Evolutionary conservation across 1,140 invertebrate genomes (phyloP), one percentile per base, ranked within the genome.

Genomic region (Oryctes rhinoceros): DNA sequence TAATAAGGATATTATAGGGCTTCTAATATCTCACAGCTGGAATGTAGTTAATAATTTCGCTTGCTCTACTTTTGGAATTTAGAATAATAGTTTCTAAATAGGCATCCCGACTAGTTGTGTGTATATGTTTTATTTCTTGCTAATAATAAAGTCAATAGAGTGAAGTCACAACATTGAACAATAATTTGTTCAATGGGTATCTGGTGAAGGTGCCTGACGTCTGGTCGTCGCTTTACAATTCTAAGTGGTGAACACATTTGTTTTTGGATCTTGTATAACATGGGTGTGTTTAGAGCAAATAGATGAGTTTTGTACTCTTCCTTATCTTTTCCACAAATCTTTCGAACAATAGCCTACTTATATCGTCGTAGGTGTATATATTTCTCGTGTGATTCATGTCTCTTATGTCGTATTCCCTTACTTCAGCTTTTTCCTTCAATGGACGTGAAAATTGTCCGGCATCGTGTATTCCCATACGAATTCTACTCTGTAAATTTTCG

Each of bases 291-390:
- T 59, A 78, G 49, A 78, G 62, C 35, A 78, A 78, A 78, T 18
- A 65, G 53, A 62, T 48, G 59, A 71, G 49, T 78, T 78, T 65
- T 78, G 49, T 53, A 44, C 62, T 37, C 11, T 65, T 78, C 62
- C 78, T 78, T 78, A 78, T 78, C 78, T 78, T 78, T 78, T 78
- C 62, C 24, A 78, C 78, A 49, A 78, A 78, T 78, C 78, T 24
- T 65, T 18, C 37, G 53, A 78, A 78, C 78, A 78, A 78, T 78
- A 65, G 78, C 62, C 35, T 37, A 78, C 78, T 67, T 78, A 37
- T 37, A 49, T 78, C 11, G 78, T 37, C 37, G 78, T 78, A 78
- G 78, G 78, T 78, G 78, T 78, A 78, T 10, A 53, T 20, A 78
- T 78, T 78, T 37, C 49, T 78, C 4, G 15, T 13, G 62, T 78